Evolutionary conservation across 2,888 invertebrate species (phyloP), one percentile per base, ranked within the genome.

Genomic region (Agrotis puta): DNA sequence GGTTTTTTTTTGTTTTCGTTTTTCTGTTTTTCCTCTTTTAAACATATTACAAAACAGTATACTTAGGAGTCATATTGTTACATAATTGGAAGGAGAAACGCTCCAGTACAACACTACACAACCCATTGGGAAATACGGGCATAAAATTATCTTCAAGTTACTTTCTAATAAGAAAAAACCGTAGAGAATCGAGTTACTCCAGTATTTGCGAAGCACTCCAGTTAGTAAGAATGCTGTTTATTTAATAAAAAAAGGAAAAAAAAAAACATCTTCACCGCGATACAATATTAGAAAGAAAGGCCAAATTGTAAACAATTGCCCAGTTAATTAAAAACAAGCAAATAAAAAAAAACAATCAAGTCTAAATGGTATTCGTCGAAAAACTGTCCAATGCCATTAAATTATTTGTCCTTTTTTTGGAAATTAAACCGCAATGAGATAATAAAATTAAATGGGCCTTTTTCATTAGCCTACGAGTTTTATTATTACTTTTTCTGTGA

Each of bases 311-410:
- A 75, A 80, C 76, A 80, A 80, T 65, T 54, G 39, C 27, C 50
- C 54, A 65, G 76, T 70, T 78, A 75, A 78, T 66, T 76, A 51
- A 50, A 33, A 79, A 64, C 59, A 64, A 53, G 33, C 74, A 58
- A 66, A 73, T 77, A 69, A 69, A 79, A 64, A 72, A 73, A 79
- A 43, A 50, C 64, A 77, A 72, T 77, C 51, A 63, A 68, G 27
- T 39, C 45, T 33, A 4, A 66, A 82, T 62, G 48, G 53, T 58
- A 24, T 47, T 63, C 27, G 43, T 64, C 48, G 45, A 53, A 59
- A 72, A 67, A 67, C 47, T 58, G 69, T 56, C 45, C 56, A 50
- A 43, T 6, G 65, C 27, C 5, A 67, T 64, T 53, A 62, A 72
- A 67, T 64, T 72, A 43, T 43, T 70, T 59, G 39, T 11, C 53